Conservation (phyloP, 2,113 vertebrate genomes). For the Clarias batrachus region DNA sequence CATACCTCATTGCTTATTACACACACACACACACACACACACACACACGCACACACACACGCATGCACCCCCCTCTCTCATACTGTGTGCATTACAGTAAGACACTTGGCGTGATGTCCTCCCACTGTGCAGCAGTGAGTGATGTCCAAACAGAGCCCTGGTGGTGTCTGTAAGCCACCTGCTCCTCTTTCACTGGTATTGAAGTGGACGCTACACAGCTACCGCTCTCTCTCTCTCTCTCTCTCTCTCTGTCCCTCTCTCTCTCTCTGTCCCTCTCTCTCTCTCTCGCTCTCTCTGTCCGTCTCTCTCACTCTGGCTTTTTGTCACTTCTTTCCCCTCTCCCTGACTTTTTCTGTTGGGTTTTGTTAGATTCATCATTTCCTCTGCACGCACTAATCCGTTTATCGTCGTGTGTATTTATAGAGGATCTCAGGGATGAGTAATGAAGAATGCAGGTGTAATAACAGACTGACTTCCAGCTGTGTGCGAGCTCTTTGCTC, state of each 20-base stretch:
- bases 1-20: neutral
- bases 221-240: neutral
- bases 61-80: neutral
- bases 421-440: neutral
- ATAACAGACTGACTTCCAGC: neutral
- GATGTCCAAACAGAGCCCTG: slow-evolving; percentile 45
- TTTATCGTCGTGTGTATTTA: neutral
- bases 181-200: slow-evolving; percentile 47
- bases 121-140: slow-evolving; percentile 33
- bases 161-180: slow-evolving; percentile 51
- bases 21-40: neutral
- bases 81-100: slow-evolving; percentile 32
- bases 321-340: neutral
- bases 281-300: neutral
- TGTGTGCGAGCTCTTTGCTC: neutral
- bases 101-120: slow-evolving; percentile 47
- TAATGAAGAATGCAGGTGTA: neutral
- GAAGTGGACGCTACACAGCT: slow-evolving; percentile 27
- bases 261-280: neutral
- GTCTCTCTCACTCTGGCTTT: neutral
- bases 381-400: neutral
- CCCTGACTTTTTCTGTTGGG: neutral
- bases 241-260: neutral
- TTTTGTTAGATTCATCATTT: neutral
- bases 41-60: neutral